Base-by-base conservation (phyloP, 2,113 vertebrate species). In the Rhegmatorhina hoffmannsi region DNA sequence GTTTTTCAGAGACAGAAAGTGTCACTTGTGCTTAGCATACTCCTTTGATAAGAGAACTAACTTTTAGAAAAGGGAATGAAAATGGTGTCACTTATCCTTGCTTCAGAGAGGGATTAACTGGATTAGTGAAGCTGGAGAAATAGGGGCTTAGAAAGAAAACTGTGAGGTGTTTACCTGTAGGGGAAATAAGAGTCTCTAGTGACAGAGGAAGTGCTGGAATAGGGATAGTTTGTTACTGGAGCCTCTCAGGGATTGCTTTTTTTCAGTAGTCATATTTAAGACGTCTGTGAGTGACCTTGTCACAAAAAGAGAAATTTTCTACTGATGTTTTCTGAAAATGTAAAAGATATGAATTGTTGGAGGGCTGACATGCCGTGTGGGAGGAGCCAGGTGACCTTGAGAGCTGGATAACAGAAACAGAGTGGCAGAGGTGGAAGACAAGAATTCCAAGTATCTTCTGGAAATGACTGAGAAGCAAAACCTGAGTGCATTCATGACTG, bases 81-180 rank as follows among this genome's bases (percentile, higher is more conserved):
- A 88, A 59, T 86, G 43, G 10, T 90, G 59, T 83, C 79, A 46
- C 31, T 95, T 90, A 85, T 84, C 79, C 55, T 83, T 85, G 74
- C 72, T 95, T 83, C 88, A 58, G 82, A 96, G 85, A 92, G 67
- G 83, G 94, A 95, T 94, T 95, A 94, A 34, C 24, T 69, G 92
- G 87, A 90, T 95, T 95, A 94, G n/a, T 50, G 67, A 36, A 88
- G 13, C 0, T 83, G 70, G 23, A 83, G 44, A 73, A 94, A 90
- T 63, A 53, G 17, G 25, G 19, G 8, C 13, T 94, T 76, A 85
- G 25, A 58, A 88, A 64, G 33, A 33, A 95, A 85, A 85, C n/a
- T 46, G 36, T 76, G 34, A 95, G 40, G 28, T 87, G 49, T 83
- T 90, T 90, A 85, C 67, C 94, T 76, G 31, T 62, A 69, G 83